phyloP scores from a whole-genome alignment of 1,140 invertebrate species.

The Apis mellifera region DNA sequence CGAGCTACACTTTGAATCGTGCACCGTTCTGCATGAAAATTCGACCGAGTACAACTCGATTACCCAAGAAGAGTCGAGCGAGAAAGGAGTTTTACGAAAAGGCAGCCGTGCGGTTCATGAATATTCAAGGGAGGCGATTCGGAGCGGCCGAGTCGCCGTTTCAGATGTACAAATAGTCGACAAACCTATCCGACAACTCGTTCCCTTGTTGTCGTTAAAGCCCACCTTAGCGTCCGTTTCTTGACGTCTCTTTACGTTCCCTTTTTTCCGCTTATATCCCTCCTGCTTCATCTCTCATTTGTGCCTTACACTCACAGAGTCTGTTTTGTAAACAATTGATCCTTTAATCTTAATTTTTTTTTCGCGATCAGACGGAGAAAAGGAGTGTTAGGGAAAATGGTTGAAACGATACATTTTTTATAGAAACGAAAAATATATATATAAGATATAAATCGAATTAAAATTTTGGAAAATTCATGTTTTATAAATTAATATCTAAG shows the following conservation, averaged over 20 bases:
- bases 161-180: slow-evolving; percentile 32
- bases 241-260: background rate
- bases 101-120: slow-evolving; percentile 16
- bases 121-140: slow-evolving; percentile 27
- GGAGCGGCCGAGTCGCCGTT: background rate
- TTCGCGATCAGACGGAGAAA: too few relatives aligned
- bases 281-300: background rate
- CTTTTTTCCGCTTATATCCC: background rate
- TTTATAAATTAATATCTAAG: too few relatives aligned
- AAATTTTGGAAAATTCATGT: too few relatives aligned
- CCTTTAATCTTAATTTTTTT: background rate
- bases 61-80: slow-evolving; percentile 11
- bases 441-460: too few relatives aligned
- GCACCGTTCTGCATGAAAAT: background rate
- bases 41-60: background rate
- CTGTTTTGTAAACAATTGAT: background rate
- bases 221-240: background rate
- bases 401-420: background rate
- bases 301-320: background rate
- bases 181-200: slow-evolving; percentile 38
- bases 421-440: too few relatives aligned
- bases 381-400: too few relatives aligned
- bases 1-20: background rate
- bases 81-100: slow-evolving; percentile 22
- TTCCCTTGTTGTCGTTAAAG: slow-evolving; percentile 34